Conservation (phyloP, 1,140 invertebrate genomes). For the Drosophila oshimai region DNA sequence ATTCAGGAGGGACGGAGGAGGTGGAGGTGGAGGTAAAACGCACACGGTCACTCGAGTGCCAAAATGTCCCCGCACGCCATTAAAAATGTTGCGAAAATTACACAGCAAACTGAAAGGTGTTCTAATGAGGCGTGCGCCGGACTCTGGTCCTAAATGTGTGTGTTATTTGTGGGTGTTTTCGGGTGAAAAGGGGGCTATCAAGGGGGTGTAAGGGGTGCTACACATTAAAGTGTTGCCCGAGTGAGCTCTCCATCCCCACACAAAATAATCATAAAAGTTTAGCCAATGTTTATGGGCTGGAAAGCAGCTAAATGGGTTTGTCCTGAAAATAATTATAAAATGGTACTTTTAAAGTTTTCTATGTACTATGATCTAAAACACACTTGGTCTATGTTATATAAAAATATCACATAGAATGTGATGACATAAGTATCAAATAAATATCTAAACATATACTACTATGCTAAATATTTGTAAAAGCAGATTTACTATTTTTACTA, state of each 20-base stretch:
- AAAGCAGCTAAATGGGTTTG: slow-evolving; percentile 22
- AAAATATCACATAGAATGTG: too few species aligned
- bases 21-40: slow-evolving; percentile 5
- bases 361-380: too few species aligned
- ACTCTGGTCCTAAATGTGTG: slow-evolving; percentile 30
- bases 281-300: slow-evolving; percentile 25
- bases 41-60: slow-evolving; percentile 78
- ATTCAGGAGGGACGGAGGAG: not conserved
- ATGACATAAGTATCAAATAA: too few species aligned
- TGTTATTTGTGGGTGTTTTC: slow-evolving; percentile 16
- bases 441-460: too few species aligned
- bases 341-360: not conserved
- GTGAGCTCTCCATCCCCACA: slow-evolving; percentile 40
- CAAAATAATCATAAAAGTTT: slow-evolving; percentile 32
- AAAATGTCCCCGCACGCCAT: slow-evolving; percentile 79
- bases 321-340: slow-evolving; percentile 12
- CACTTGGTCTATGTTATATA: too few species aligned
- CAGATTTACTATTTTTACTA: too few species aligned
- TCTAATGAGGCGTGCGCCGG: slow-evolving; percentile 78
- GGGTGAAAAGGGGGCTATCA: not conserved
- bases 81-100: slow-evolving; percentile 80
- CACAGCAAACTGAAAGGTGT: slow-evolving; percentile 78
- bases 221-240: slow-evolving; percentile 41
- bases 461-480: too few species aligned
- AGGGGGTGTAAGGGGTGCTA: not conserved